Conservation (phyloP, 2,113 vertebrate species). For the Poecile atricapillus region DNA sequence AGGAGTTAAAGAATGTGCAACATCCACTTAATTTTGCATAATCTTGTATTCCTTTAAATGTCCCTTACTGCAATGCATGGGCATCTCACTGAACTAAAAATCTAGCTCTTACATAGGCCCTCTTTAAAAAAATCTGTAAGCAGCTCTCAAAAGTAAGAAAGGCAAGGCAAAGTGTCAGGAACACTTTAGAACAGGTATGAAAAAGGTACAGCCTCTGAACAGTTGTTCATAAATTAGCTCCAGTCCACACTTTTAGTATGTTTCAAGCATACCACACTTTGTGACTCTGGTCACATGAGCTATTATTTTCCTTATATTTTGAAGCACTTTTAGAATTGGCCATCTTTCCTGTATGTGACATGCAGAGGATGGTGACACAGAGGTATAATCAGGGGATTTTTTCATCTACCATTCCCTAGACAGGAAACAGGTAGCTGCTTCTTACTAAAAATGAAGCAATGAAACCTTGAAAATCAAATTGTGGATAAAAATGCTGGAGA, state of each 20-base stretch:
- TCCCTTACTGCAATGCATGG: background rate
- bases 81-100: background rate
- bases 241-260: background rate
- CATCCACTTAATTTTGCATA: background rate
- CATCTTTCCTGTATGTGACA: background rate
- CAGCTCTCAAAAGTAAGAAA: background rate
- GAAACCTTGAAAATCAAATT: background rate
- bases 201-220: background rate
- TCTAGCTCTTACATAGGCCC: background rate
- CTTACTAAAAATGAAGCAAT: background rate
- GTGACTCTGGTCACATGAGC: background rate
- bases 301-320: background rate
- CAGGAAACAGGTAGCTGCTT: background rate
- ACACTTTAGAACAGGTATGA: background rate
- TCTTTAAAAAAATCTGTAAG: background rate
- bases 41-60: background rate
- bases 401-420: background rate
- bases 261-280: background rate
- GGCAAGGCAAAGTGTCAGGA: background rate
- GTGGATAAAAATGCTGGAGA: background rate
- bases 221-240: background rate
- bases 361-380: background rate
- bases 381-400: background rate
- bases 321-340: background rate
- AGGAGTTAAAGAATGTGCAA: background rate